Percentiles rank a stretch among this genome's conserved stretches.
These are phyloP conservation scores for Acridotheres tristis DNA, from an alignment of 2,797 vertebrate genomes.

Conservation along the genomic window DNA sequence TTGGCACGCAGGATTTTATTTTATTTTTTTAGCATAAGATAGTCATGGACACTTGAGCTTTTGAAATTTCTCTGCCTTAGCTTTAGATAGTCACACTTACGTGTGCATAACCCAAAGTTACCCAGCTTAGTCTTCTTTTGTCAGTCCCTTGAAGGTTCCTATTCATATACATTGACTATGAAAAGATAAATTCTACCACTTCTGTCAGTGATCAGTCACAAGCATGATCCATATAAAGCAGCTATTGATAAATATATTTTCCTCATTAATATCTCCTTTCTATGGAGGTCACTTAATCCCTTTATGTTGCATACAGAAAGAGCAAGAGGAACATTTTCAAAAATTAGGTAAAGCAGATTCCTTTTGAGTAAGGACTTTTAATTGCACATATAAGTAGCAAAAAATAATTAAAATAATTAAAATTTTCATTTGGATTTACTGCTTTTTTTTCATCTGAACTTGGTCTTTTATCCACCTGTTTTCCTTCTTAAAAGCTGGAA, in stretches of 20 bases:
- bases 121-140: background rate
- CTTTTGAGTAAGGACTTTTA: background rate
- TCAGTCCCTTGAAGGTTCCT: background rate
- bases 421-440: background rate
- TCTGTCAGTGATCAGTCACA: background rate
- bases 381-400: background rate
- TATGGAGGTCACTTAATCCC: background rate
- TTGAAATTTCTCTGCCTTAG: background rate
- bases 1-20: background rate
- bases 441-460: background rate
- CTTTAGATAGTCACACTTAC: background rate
- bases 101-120: background rate
- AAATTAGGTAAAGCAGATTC: background rate
- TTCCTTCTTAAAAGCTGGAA: background rate
- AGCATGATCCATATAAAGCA: background rate
- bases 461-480: background rate
- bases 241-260: background rate
- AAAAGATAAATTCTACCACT: background rate
- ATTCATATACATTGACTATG: background rate
- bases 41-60: background rate
- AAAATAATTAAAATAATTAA: background rate
- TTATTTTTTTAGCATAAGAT: background rate
- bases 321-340: background rate
- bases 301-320: background rate
- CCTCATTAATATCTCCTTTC: background rate